Conservation (phyloP, 2,797 vertebrate genomes). For the Cossypha heuglini region DNA sequence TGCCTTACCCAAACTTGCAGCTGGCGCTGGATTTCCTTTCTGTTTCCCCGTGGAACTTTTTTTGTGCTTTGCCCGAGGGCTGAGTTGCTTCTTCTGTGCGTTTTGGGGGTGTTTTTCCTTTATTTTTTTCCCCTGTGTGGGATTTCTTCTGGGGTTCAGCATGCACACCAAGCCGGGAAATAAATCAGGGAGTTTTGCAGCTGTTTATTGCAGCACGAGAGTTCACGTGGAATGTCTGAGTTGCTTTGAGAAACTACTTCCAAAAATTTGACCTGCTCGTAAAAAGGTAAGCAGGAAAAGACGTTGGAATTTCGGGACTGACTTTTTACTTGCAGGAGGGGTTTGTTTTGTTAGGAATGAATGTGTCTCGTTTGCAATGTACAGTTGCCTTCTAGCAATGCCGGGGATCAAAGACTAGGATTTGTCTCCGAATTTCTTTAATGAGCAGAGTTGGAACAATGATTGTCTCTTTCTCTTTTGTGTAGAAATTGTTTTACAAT, state of each 20-base stretch:
- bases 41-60: conserved; percentile 52
- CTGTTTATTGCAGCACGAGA: conserved; percentile 74
- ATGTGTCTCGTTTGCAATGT: background rate
- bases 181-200: conserved; percentile 73
- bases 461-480: background rate
- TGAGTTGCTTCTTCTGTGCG: background rate
- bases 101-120: background rate
- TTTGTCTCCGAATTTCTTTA: conserved; percentile 35
- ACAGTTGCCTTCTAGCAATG: background rate
- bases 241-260: conserved; percentile 44
- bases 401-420: conserved; percentile 3
- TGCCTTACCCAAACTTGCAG: background rate
- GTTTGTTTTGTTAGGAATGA: background rate
- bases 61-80: conserved; percentile 45
- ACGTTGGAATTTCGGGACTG: background rate
- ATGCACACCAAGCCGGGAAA: conserved; percentile 40
- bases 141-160: conserved; percentile 64
- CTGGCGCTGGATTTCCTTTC: conserved; percentile 4
- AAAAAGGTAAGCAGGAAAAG: conserved; percentile 74
- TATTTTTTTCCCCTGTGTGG: conserved; percentile 33
- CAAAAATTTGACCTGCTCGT: conserved; percentile 66
- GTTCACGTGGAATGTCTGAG: conserved; percentile 71
- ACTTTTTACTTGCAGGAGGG: background rate
- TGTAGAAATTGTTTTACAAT: background rate
- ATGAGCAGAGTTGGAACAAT: background rate